A percentile compares a stretch with the other conserved stretches of the same genome.
Conservation (phyloP, 2,113 vertebrate genomes). For the Amazona vittata region DNA sequence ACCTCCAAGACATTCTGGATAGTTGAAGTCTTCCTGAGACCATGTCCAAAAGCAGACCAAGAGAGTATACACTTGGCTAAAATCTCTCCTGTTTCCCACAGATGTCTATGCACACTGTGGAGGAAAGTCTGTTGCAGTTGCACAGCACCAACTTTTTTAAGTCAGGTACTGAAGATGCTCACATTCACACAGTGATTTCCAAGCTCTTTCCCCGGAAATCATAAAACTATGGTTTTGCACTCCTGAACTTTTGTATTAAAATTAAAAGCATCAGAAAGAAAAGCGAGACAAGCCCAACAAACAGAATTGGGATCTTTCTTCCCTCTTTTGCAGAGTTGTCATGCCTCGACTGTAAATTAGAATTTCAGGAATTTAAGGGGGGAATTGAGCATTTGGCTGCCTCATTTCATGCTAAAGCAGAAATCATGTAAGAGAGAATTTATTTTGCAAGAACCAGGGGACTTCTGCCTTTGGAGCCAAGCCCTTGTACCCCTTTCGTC, state of each 20-base stretch:
- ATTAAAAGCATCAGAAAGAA: neutral
- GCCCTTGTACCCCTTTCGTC: slow-evolving; percentile 16
- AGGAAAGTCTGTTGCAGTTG: neutral
- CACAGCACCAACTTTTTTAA: neutral
- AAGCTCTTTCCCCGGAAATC: neutral
- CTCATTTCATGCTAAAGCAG: neutral
- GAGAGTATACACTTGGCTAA: neutral
- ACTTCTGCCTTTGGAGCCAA: neutral
- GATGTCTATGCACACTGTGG: neutral
- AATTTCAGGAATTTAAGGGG: neutral
- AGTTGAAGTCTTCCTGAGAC: neutral
- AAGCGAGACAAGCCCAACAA: neutral
- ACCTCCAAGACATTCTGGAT: neutral
- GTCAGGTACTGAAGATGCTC: neutral
- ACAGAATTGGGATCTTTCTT: neutral
- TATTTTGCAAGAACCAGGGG: neutral
- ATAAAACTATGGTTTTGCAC: neutral
- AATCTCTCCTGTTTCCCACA: neutral
- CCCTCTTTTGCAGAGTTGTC: neutral
- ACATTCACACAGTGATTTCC: neutral
- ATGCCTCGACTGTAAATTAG: neutral
- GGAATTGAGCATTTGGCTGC: neutral
- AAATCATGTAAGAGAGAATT: neutral
- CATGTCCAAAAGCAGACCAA: neutral
- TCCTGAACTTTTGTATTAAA: neutral